These are phyloP conservation scores for Tenebrosternarchus preto DNA, from an alignment of 2,113 vertebrate species.

Conservation along the genomic window DNA sequence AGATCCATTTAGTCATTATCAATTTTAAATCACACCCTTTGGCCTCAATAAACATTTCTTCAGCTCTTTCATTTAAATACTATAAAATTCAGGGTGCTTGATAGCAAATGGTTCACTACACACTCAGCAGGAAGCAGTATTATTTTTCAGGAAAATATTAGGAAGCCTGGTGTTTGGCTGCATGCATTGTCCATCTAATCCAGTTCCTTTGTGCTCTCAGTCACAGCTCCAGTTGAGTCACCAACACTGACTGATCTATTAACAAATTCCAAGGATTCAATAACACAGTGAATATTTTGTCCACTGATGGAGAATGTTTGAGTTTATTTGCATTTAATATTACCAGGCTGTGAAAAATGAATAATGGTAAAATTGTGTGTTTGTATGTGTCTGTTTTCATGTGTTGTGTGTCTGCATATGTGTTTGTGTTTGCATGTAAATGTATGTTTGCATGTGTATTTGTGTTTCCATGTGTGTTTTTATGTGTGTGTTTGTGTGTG, in stretches of 20 bases:
- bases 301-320: neutral
- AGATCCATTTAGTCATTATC: too few species aligned
- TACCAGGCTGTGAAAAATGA: neutral
- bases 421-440: neutral
- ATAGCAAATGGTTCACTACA: constrained; percentile 41
- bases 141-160: constrained; percentile 45
- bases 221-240: constrained; percentile 32
- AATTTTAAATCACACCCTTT: neutral
- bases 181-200: constrained; percentile 36
- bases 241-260: constrained; percentile 34
- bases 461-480: neutral
- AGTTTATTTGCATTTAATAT: neutral
- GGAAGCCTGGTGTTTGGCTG: constrained; percentile 46
- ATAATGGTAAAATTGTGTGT: neutral
- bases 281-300: constrained; percentile 17
- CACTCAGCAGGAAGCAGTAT: constrained; percentile 46
- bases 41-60: neutral
- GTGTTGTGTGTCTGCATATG: too few species aligned
- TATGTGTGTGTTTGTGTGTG: constrained; percentile 5
- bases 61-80: neutral
- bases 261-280: constrained; percentile 22
- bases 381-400: neutral
- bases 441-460: neutral
- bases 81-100: constrained; percentile 33
- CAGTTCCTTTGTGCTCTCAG: constrained; percentile 28